phyloP scores from a whole-genome alignment of 2,888 invertebrate species.

The Melieria omissa region DNA sequence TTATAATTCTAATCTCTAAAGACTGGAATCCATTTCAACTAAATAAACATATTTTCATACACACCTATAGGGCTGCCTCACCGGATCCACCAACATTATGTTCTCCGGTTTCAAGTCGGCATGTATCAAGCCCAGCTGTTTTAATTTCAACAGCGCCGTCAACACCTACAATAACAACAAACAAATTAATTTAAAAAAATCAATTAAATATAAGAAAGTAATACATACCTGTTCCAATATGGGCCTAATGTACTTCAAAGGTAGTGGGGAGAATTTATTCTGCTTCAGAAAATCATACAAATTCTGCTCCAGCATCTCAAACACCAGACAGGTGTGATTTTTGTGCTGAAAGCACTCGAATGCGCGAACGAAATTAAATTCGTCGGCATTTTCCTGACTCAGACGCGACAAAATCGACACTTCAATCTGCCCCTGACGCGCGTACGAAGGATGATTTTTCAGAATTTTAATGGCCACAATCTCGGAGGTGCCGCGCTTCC shows the following conservation, averaged over 20 bases:
- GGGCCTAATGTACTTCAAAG: constrained; percentile 97
- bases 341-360: constrained; percentile 99
- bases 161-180: constrained; percentile 65
- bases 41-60: neutral
- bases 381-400: constrained; percentile 97
- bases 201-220: neutral
- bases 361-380: constrained; percentile 99
- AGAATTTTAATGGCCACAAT: constrained; percentile 99
- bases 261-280: constrained; percentile 99
- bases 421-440: constrained; percentile 99
- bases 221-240: constrained; percentile 93
- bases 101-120: constrained; percentile 99
- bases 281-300: constrained; percentile 99
- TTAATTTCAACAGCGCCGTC: constrained; percentile 74
- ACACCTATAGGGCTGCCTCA: constrained; percentile 88
- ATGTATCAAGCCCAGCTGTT: constrained; percentile 99
- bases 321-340: constrained; percentile 98
- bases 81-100: constrained; percentile 99
- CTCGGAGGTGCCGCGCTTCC: constrained; percentile 99
- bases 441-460: constrained; percentile 99
- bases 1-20: too few species aligned
- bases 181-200: neutral
- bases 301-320: constrained; percentile 99
- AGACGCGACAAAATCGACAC: constrained; percentile 92
- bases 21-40: too few species aligned